Evolutionary conservation across 2,113 vertebrate genomes (phyloP).

Genomic region (Chauna torquata): DNA sequence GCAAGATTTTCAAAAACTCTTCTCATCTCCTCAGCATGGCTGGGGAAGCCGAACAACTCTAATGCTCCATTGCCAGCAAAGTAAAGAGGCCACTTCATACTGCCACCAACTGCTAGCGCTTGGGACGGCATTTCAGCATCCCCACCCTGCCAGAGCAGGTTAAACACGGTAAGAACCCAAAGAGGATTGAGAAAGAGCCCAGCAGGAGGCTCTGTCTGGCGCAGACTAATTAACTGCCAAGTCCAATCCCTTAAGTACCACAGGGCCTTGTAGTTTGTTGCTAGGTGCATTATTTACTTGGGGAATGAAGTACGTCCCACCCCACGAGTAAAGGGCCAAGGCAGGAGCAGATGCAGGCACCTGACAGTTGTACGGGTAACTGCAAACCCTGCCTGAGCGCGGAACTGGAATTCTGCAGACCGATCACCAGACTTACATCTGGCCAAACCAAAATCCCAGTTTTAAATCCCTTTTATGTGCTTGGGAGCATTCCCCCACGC

Average conservation of each 20-base stretch:
- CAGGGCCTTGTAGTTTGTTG: too few relatives aligned
- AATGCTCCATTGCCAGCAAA: background rate
- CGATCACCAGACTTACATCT: background rate
- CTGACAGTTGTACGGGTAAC: too few relatives aligned
- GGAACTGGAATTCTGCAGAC: background rate
- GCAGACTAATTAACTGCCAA: background rate
- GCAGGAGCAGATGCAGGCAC: background rate
- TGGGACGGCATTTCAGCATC: background rate
- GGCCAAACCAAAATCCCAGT: background rate
- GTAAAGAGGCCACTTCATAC: too few relatives aligned
- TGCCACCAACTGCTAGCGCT: too few relatives aligned
- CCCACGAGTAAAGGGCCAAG: too few relatives aligned
- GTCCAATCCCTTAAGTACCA: background rate
- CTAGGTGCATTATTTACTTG: background rate
- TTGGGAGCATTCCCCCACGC: background rate
- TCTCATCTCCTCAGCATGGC: background rate
- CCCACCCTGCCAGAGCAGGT: background rate
- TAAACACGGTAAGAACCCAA: too few relatives aligned
- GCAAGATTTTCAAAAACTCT: too few relatives aligned
- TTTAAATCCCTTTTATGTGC: background rate
- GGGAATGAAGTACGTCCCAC: background rate
- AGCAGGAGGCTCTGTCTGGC: background rate
- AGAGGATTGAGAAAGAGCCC: background rate
- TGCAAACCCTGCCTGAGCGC: background rate
- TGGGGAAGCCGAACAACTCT: background rate